Evolutionary conservation across 2,888 invertebrate species (phyloP), one percentile per base, ranked within the genome.

Genomic region (Rapana venosa): DNA sequence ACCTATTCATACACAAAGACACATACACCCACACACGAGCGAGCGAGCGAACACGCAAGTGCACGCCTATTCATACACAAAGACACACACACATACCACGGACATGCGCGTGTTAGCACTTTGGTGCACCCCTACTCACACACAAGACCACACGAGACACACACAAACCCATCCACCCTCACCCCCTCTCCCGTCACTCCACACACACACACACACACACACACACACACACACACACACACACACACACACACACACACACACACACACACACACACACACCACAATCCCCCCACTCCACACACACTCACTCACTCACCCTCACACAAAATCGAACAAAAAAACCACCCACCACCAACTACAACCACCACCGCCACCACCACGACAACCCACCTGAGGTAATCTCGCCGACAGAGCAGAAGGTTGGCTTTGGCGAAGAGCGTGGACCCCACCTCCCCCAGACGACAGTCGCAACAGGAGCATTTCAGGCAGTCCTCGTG

Each of bases 371-470:
- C 1, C 22, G 22, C 15, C 22, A 61, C 61, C 61, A 74, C 74
- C 74, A 30, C 74, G 2, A 74, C 74, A 8, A 74, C 96, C 96
- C 94, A 98, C 98, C 98, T 98, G 96, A 98, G 97, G 96, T 98
- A 98, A 96, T 98, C 98, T 95, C 98, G 97, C 96, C 98, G 98
- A 97, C 98, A 98, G 90, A 98, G 97, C 96, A 98, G 98, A 92
- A 98, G 97, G 96, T 98, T 98, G 79, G 98, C 98, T 96, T 98
- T 98, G 94, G 98, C 98, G 96, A 98, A 98, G 88, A 98, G 97
- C 92, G 98, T 98, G 90, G 98, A 98, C 92, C 98, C 98, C 79
- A 98, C 98, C 96, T 98, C 98, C 1, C 98, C 98, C 26, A 98
- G 97, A 88, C 98, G 97, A 96, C 98, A 98, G 96, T 98, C 98